Evolutionary conservation across 2,797 vertebrate species (phyloP).

Genomic region (Carduelis carduelis): DNA sequence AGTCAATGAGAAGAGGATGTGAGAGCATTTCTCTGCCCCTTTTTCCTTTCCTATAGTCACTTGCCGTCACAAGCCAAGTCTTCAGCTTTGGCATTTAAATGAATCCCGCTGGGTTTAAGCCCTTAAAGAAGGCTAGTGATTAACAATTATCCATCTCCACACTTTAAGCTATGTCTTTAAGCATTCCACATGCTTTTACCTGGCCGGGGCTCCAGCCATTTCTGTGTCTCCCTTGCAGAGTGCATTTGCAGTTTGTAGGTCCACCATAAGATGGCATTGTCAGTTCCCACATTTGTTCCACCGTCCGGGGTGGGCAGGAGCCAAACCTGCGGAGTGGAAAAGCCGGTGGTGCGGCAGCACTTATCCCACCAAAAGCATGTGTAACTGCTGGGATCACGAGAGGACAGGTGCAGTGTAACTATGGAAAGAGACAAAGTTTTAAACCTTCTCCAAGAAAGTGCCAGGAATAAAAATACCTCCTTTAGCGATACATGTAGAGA

Average conservation of each 20-base stretch:
- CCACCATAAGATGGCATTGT: conserved; percentile 18
- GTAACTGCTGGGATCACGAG: neutral
- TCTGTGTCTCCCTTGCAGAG: neutral
- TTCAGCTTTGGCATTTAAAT: neutral
- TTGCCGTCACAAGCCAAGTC: neutral
- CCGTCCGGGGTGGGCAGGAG: neutral
- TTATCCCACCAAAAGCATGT: accelerated
- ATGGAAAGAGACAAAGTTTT: neutral
- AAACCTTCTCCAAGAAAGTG: neutral
- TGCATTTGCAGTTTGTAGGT: neutral
- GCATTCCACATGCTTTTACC: neutral
- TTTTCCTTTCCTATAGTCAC: neutral
- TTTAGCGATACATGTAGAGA: neutral
- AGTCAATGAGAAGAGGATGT: neutral
- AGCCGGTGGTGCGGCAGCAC: neutral
- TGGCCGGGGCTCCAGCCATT: neutral
- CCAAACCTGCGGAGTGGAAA: neutral
- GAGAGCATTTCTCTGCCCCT: neutral
- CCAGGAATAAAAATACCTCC: neutral
- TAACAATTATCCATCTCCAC: neutral
- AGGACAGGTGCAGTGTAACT: neutral
- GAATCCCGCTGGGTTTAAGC: neutral
- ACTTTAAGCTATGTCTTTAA: neutral
- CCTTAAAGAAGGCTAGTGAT: neutral
- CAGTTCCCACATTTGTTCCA: neutral